Conservation (phyloP, 2,888 invertebrate species). For the Orchesella flavescens region DNA sequence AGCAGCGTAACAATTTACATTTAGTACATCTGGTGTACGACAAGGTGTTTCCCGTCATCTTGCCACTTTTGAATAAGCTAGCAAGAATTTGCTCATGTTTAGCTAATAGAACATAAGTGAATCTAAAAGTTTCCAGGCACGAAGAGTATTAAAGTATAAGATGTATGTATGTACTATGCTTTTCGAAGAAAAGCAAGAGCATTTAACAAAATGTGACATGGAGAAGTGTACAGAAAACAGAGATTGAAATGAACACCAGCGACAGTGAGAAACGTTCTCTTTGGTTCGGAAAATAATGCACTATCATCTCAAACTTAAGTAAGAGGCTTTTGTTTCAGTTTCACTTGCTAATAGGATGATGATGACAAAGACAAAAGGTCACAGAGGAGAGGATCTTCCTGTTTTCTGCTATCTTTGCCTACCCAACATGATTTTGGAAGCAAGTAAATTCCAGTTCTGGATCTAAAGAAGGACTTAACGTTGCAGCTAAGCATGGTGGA, state of each 20-base stretch:
- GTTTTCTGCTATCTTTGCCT: neutral
- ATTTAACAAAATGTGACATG: slow-evolving; percentile 42
- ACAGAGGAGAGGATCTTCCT: slow-evolving; percentile 38
- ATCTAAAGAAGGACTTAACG: no score
- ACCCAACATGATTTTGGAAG: neutral
- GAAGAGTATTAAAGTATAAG: no score
- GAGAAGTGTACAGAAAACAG: slow-evolving; percentile 40
- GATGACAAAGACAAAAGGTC: slow-evolving; percentile 66
- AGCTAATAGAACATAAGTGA: no score
- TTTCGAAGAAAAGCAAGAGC: neutral
- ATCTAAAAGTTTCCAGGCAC: no score
- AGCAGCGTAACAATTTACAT: slow-evolving; percentile 36
- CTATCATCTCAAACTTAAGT: no score
- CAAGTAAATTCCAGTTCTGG: no score
- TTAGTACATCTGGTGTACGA: slow-evolving; percentile 36
- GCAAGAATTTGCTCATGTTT: no score
- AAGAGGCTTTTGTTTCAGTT: slow-evolving; percentile 52
- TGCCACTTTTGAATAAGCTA: no score
- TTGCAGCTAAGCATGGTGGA: slow-evolving; percentile 25
- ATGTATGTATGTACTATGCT: no score
- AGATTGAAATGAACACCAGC: no score
- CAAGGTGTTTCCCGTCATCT: slow-evolving; percentile 34
- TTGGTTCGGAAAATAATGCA: no score
- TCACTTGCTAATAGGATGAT: slow-evolving; percentile 61
- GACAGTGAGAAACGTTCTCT: no score